Evolutionary conservation across 2,888 invertebrate species (phyloP).

Genomic region (Brachycybe producta): DNA sequence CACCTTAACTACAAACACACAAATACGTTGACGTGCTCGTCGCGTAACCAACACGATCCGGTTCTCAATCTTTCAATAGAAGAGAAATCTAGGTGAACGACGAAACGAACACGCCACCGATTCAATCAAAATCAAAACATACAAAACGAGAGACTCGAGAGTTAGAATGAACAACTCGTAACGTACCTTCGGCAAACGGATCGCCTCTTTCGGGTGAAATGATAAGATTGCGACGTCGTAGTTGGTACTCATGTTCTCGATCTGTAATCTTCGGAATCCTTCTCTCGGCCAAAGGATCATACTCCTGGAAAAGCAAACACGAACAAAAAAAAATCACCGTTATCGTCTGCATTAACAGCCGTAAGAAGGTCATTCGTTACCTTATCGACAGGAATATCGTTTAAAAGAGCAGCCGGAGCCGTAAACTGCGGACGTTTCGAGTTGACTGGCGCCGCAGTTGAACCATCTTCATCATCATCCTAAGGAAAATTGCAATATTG

Average conservation of each 20-base stretch:
- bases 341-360: conserved; percentile 1
- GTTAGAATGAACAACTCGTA: too few species aligned
- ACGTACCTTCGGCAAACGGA: conserved; percentile 92
- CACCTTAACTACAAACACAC: too few species aligned
- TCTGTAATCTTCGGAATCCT: conserved; percentile 85
- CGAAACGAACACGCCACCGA: too few species aligned
- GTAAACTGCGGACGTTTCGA: conserved; percentile 63
- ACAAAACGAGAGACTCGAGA: too few species aligned
- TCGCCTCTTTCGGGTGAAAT: conserved; percentile 95
- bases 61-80: too few species aligned
- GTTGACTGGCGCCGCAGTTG: conserved; percentile 30
- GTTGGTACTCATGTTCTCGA: conserved; percentile 91
- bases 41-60: too few species aligned
- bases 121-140: too few species aligned
- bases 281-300: conserved; percentile 87
- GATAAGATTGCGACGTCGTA: conserved; percentile 65
- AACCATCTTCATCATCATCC: conserved; percentile 73
- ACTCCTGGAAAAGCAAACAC: conserved; percentile 44
- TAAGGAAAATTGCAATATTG: too few species aligned
- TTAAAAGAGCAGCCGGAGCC: conserved; percentile 74
- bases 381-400: conserved; percentile 66
- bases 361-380: conserved; percentile 25
- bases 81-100: too few species aligned
- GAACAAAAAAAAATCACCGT: not conserved
- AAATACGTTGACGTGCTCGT: too few species aligned